Percentiles rank a stretch among this genome's conserved stretches.
Conservation (phyloP, 2,888 invertebrate genomes). For the Sympetrum striolatum region DNA sequence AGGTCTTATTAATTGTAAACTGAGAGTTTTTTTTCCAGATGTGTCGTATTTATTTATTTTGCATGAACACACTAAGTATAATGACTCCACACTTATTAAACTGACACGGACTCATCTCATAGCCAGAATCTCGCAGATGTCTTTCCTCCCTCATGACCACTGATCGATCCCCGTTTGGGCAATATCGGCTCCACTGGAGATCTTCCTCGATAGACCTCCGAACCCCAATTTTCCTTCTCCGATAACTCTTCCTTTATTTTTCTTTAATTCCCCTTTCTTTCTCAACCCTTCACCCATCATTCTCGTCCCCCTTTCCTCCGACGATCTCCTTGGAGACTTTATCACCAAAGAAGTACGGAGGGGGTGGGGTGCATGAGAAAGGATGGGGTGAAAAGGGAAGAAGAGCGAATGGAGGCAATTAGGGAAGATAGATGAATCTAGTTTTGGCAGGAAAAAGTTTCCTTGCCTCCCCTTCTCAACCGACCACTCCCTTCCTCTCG, state of each 20-base stretch:
- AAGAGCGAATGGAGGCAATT: constrained; percentile 38
- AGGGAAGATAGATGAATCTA: constrained; percentile 41
- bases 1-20: no score
- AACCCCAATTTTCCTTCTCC: neutral
- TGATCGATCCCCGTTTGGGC: neutral
- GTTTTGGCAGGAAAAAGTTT: constrained; percentile 44
- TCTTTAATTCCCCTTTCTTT: neutral
- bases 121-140: neutral
- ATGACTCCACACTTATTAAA: no score
- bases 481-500: neutral
- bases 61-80: no score
- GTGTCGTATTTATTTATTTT: no score
- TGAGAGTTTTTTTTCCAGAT: no score
- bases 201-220: neutral
- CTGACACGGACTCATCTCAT: no score
- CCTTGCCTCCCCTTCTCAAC: neutral
- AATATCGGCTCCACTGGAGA: no score
- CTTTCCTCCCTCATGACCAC: neutral
- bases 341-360: constrained; percentile 25
- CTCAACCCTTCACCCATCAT: neutral
- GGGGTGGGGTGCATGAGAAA: neutral
- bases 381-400: neutral
- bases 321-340: constrained; percentile 21
- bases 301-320: neutral
- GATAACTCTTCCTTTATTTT: neutral